A percentile compares a stretch with the other conserved stretches of the same genome.
Evolutionary conservation across 2,113 vertebrate genomes (phyloP).

Genomic region (Malurus elegans): DNA sequence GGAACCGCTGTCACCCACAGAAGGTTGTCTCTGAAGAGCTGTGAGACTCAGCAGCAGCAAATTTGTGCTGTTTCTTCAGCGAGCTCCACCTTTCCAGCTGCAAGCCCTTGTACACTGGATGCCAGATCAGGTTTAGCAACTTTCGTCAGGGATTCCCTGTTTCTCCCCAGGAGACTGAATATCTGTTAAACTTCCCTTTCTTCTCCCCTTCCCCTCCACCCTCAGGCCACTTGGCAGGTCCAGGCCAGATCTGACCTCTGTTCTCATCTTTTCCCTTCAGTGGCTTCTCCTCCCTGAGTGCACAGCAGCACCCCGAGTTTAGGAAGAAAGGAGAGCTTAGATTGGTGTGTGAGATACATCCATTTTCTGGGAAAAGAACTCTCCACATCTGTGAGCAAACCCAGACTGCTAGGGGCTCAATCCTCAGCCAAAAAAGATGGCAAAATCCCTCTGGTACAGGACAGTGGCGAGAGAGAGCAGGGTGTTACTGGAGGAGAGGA

Average conservation of each 20-base stretch:
- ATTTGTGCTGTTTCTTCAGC: neutral
- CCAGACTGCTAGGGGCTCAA: neutral
- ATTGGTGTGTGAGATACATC: neutral
- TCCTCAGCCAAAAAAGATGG: neutral
- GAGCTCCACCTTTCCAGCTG: neutral
- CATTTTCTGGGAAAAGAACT: neutral
- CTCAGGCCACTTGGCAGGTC: neutral
- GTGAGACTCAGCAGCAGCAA: neutral
- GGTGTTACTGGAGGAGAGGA: neutral
- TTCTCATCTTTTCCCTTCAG: neutral
- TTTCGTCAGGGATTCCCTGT: neutral
- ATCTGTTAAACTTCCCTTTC: neutral
- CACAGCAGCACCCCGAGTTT: neutral
- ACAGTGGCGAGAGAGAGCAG: neutral
- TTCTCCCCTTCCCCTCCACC: neutral
- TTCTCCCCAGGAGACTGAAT: neutral
- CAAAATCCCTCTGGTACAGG: neutral
- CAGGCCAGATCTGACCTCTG: neutral
- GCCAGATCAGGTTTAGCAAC: neutral
- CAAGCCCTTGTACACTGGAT: neutral
- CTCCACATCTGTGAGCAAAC: neutral
- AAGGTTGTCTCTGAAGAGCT: neutral
- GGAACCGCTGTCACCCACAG: neutral
- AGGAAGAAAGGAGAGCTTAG: neutral
- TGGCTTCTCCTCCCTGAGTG: neutral